Evolutionary conservation across 2,888 invertebrate species (phyloP).

Genomic region (Punctoribates punctum): DNA sequence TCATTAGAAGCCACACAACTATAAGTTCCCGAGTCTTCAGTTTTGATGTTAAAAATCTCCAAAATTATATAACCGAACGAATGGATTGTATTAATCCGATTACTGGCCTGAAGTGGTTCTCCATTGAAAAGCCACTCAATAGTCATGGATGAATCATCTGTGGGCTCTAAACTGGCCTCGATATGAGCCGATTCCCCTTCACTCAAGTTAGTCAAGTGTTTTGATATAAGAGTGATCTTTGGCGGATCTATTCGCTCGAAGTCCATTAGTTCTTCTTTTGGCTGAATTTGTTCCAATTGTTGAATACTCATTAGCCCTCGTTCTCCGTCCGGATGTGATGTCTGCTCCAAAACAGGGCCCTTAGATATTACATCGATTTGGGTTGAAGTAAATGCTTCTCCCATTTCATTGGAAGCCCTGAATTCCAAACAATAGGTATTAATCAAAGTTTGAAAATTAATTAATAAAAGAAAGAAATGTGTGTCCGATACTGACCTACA

Average conservation of each 20-base stretch:
- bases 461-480: too few species aligned
- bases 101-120: conserved; percentile 83
- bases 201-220: conserved; percentile 70
- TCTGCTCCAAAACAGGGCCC: conserved; percentile 76
- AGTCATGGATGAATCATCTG: conserved; percentile 80
- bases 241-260: conserved; percentile 78
- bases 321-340: conserved; percentile 92
- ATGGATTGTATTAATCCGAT: conserved; percentile 85
- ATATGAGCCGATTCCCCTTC: conserved; percentile 97
- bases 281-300: conserved; percentile 72
- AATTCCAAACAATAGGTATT: too few species aligned
- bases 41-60: conserved; percentile 82
- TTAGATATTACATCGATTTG: conserved; percentile 56
- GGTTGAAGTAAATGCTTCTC: conserved; percentile 87
- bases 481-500: conserved; percentile 64
- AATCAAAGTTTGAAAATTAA: too few species aligned
- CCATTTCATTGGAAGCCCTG: conserved; percentile 79
- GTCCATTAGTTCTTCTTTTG: conserved; percentile 54
- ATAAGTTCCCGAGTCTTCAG: conserved; percentile 84
- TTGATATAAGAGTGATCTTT: conserved; percentile 77
- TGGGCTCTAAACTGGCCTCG: conserved; percentile 91
- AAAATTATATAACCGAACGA: conserved; percentile 93
- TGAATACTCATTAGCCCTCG: conserved; percentile 87
- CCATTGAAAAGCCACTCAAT: conserved; percentile 80
- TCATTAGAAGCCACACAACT: conserved; percentile 83